These are phyloP conservation scores for Semicossyphus pulcher DNA, from an alignment of 2,113 vertebrate genomes.

Conservation along the genomic window DNA sequence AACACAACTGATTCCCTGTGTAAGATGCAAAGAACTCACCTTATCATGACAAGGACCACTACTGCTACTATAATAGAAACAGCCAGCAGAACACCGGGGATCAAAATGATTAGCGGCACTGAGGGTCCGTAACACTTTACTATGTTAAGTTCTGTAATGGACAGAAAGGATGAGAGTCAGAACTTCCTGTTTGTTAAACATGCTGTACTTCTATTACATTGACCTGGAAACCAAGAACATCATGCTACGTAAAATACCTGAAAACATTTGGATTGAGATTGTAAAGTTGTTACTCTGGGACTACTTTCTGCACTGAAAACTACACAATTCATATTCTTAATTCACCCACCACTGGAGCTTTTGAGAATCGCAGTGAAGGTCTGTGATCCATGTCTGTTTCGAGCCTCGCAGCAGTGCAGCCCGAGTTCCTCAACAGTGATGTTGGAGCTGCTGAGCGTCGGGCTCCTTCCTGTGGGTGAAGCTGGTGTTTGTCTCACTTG, in stretches of 20 bases:
- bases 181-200: not conserved
- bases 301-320: too few relatives aligned
- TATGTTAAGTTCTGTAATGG: not conserved
- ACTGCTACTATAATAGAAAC: slow-evolving; percentile 36
- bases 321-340: too few relatives aligned
- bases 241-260: too few relatives aligned
- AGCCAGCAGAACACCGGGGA: slow-evolving; percentile 39
- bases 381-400: slow-evolving; percentile 73
- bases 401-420: slow-evolving; percentile 69
- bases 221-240: too few relatives aligned
- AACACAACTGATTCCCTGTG: not conserved
- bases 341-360: slow-evolving; percentile 21
- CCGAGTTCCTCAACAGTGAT: slow-evolving; percentile 26
- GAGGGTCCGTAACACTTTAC: slow-evolving; percentile 1
- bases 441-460: slow-evolving; percentile 36
- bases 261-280: too few relatives aligned
- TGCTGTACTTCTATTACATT: not conserved
- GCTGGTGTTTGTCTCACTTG: not conserved
- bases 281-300: too few relatives aligned
- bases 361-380: not conserved
- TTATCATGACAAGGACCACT: slow-evolving; percentile 22
- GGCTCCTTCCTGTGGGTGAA: not conserved
- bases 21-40: slow-evolving; percentile 43
- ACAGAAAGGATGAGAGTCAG: not conserved
- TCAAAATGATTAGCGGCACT: slow-evolving; percentile 23